Conservation (phyloP, 2,888 invertebrate species). For the Hartigia nigra region DNA sequence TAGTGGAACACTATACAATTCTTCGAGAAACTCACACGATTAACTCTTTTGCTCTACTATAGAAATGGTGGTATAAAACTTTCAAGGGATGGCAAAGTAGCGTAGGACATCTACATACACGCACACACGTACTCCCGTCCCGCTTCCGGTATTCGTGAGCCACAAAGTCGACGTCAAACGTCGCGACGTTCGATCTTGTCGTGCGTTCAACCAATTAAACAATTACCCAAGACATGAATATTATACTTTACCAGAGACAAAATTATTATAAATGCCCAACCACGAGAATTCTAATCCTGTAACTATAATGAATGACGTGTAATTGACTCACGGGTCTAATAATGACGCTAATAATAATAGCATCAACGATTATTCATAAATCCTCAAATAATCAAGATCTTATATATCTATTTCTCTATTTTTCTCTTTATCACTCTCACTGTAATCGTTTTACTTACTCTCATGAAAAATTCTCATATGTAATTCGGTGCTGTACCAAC, state of each 20-base stretch:
- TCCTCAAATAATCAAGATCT: not conserved
- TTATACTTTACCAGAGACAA: too few species aligned
- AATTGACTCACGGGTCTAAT: not conserved
- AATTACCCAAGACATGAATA: not conserved
- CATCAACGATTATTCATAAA: not conserved
- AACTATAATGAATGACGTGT: not conserved
- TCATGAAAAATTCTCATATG: not conserved
- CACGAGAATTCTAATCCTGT: not conserved
- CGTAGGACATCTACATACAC: slow-evolving; percentile 17
- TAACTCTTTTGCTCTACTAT: not conserved
- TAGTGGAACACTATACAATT: slow-evolving; percentile 20
- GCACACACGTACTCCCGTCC: slow-evolving; percentile 2
- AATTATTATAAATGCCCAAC: not conserved
- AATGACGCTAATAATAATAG: not conserved
- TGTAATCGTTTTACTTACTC: not conserved
- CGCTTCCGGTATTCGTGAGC: too few species aligned
- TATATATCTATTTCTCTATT: slow-evolving; percentile 2
- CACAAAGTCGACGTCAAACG: too few species aligned
- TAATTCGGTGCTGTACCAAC: not conserved
- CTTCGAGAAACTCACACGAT: not conserved
- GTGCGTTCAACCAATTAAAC: not conserved
- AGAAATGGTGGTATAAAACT: not conserved
- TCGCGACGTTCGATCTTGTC: not conserved
- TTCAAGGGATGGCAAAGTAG: not conserved
- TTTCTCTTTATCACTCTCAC: not conserved